These are phyloP conservation scores for Neodiprion lecontei DNA, from an alignment of 1,140 invertebrate genomes.

Conservation along the genomic window DNA sequence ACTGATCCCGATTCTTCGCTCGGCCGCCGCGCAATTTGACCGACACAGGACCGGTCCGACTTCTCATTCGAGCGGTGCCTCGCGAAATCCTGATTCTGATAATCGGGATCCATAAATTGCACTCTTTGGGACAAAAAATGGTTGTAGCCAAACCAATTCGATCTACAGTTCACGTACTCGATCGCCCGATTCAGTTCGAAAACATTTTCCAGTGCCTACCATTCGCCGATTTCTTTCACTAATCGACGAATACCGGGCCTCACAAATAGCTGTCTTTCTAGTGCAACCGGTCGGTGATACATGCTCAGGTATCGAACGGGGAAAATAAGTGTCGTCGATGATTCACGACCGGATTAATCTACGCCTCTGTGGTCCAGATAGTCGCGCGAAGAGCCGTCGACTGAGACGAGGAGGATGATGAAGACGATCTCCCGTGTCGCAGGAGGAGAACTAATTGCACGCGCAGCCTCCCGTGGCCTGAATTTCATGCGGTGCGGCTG, in stretches of 20 bases:
- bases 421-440: constrained; percentile 28
- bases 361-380: constrained; percentile 9
- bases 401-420: constrained; percentile 34
- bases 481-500: constrained; percentile 19
- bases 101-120: neutral
- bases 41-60: neutral
- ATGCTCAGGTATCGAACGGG: neutral
- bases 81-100: neutral
- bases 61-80: neutral
- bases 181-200: neutral
- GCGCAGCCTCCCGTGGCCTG: constrained; percentile 26
- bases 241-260: too few species aligned
- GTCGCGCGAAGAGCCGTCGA: neutral
- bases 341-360: constrained; percentile 48
- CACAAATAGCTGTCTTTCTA: too few species aligned
- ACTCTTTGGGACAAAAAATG: neutral
- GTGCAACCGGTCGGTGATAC: too few species aligned
- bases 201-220: neutral
- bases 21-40: neutral
- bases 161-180: too few species aligned
- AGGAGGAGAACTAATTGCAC: constrained; percentile 32
- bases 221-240: too few species aligned
- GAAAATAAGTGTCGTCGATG: constrained; percentile 36
- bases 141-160: neutral
- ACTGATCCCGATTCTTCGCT: neutral